A percentile compares a stretch with the other conserved stretches of the same genome.
phyloP scores from a whole-genome alignment of 2,888 invertebrate genomes.

The Panorpa germanica region DNA sequence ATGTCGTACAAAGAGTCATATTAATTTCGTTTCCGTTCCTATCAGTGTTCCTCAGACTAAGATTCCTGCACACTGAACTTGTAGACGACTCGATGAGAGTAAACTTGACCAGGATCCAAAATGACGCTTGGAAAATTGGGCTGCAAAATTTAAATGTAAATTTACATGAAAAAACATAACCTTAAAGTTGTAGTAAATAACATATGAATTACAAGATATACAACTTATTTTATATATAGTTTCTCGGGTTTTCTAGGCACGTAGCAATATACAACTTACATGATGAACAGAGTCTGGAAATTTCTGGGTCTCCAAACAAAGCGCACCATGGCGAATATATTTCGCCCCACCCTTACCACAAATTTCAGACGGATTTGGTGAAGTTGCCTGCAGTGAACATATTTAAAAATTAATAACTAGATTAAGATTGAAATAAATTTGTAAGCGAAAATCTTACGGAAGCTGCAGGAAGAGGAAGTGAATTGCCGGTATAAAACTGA shows the following conservation, averaged over 20 bases:
- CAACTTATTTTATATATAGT: too few species aligned
- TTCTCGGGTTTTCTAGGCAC: too few species aligned
- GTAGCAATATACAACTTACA: too few species aligned
- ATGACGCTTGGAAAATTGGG: slow-evolving; percentile 55
- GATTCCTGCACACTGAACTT: slow-evolving; percentile 59
- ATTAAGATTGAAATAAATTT: too few species aligned
- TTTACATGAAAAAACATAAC: not conserved
- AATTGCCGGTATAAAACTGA: slow-evolving; percentile 76
- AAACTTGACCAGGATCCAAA: slow-evolving; percentile 50
- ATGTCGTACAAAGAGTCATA: too few species aligned
- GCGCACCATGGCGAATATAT: slow-evolving; percentile 60
- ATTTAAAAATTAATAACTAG: too few species aligned
- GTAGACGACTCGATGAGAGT: slow-evolving; percentile 51
- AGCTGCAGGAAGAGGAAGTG: slow-evolving; percentile 44
- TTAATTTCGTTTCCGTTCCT: too few species aligned
- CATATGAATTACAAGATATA: not conserved
- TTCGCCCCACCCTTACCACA: slow-evolving; percentile 46
- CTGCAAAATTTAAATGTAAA: slow-evolving; percentile 26
- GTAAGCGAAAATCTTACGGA: too few species aligned
- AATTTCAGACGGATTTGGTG: slow-evolving; percentile 21
- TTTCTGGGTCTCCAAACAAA: slow-evolving; percentile 83
- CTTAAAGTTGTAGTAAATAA: not conserved
- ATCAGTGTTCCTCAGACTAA: too few species aligned
- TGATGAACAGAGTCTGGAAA: slow-evolving; percentile 82
- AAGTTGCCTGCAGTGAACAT: slow-evolving; percentile 2